A percentile compares a stretch with the other conserved stretches of the same genome.
Evolutionary conservation across 2,888 invertebrate species (phyloP).

Genomic region (Lathronympha strigana): DNA sequence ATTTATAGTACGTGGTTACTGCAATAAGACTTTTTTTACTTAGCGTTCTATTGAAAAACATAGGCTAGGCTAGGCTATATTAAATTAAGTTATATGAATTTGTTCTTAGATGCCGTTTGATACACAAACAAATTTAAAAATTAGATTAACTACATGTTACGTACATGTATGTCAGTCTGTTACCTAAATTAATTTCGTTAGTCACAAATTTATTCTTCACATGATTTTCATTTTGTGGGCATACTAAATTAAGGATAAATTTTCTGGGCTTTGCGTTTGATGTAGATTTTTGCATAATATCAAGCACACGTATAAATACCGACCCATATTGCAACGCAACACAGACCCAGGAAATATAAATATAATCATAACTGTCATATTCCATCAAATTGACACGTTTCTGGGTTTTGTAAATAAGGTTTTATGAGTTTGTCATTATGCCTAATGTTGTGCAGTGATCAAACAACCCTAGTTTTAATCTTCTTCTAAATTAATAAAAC

Average conservation of each 20-base stretch:
- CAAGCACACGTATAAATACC: not conserved
- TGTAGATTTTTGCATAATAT: slow-evolving; percentile 4
- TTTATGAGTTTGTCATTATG: slow-evolving; percentile 1
- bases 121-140: not conserved
- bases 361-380: slow-evolving; percentile 19
- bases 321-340: not conserved
- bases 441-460: slow-evolving; percentile 12
- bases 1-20: slow-evolving; percentile 23
- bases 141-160: not conserved
- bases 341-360: slow-evolving; percentile 18
- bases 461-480: slow-evolving; percentile 4
- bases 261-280: not conserved
- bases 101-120: not conserved
- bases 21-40: slow-evolving; percentile 12
- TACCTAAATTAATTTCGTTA: not conserved
- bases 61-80: not conserved
- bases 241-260: slow-evolving; percentile 2
- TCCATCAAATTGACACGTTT: slow-evolving; percentile 8
- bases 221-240: not conserved
- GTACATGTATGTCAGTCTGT: not conserved
- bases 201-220: not conserved
- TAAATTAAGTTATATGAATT: too few relatives aligned
- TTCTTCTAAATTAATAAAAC: too few relatives aligned
- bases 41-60: slow-evolving; percentile 3
- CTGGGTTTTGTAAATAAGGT: not conserved